Conservation (phyloP, 2,888 invertebrate genomes). For the Saturnia pavonia region DNA sequence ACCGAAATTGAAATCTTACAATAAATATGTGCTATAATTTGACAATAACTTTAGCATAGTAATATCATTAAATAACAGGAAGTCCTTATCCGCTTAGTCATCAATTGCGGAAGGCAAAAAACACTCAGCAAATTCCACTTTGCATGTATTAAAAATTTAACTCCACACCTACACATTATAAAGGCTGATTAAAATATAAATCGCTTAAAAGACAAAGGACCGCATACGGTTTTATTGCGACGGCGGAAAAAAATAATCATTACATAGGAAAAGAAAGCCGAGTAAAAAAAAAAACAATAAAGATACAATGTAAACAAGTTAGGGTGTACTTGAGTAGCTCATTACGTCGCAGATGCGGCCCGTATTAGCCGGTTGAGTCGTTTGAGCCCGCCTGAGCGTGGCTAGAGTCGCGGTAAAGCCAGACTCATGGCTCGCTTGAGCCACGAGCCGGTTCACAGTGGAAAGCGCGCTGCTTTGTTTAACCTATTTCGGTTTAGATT, state of each 20-base stretch:
- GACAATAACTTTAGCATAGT: neutral
- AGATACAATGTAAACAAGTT: slow-evolving; percentile 82
- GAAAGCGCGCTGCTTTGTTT: slow-evolving; percentile 61
- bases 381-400: slow-evolving; percentile 40
- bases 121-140: slow-evolving; percentile 11
- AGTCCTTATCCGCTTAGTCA: neutral
- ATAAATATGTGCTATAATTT: too few relatives aligned
- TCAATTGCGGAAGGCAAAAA: neutral
- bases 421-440: slow-evolving; percentile 51
- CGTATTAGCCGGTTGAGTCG: slow-evolving; percentile 68
- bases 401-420: slow-evolving; percentile 33
- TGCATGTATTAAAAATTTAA: slow-evolving; percentile 25
- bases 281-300: slow-evolving; percentile 81
- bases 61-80: slow-evolving; percentile 2
- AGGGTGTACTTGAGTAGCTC: slow-evolving; percentile 80
- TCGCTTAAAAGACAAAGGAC: slow-evolving; percentile 49
- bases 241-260: slow-evolving; percentile 60
- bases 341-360: slow-evolving; percentile 75
- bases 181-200: slow-evolving; percentile 44
- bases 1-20: too few relatives aligned
- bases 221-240: slow-evolving; percentile 69
- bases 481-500: slow-evolving; percentile 80
- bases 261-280: slow-evolving; percentile 72
- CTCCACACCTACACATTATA: slow-evolving; percentile 27
- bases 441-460: slow-evolving; percentile 39